Evolutionary conservation across 1,140 invertebrate species (phyloP).

Genomic region (Atopsyche davidsoni): DNA sequence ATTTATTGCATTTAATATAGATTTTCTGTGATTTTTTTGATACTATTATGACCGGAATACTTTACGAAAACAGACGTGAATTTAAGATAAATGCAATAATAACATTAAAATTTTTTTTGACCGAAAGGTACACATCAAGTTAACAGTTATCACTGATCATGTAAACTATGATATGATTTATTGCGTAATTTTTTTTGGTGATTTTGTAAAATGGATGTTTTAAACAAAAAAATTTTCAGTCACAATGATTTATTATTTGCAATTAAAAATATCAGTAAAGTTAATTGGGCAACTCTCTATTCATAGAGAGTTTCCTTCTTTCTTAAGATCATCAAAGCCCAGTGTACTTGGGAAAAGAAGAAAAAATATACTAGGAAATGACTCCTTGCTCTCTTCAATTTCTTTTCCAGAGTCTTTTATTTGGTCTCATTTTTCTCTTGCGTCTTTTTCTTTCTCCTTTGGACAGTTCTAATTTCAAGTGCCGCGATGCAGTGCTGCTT

Average conservation of each 20-base stretch:
- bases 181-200: not conserved
- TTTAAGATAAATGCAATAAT: too few species aligned
- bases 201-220: not conserved
- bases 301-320: not conserved
- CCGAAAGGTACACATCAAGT: too few species aligned
- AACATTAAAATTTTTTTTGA: too few species aligned
- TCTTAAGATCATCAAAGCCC: constrained; percentile 19
- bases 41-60: too few species aligned
- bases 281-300: not conserved
- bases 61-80: too few species aligned
- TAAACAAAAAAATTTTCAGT: too few species aligned
- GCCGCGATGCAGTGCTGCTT: constrained; percentile 21
- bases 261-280: not conserved
- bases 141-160: too few species aligned
- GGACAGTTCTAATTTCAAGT: constrained; percentile 27
- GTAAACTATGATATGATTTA: not conserved
- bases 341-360: constrained; percentile 20
- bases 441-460: constrained; percentile 13
- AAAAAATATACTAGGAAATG: constrained; percentile 29
- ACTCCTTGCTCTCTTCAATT: constrained; percentile 22
- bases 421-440: constrained; percentile 28
- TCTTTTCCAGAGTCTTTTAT: constrained; percentile 25
- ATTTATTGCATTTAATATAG: too few species aligned
- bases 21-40: too few species aligned
- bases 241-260: too few species aligned